Evolutionary conservation across 2,797 vertebrate genomes (phyloP), one percentile per base, ranked within the genome.

Genomic region (Anniella stebbinsi): DNA sequence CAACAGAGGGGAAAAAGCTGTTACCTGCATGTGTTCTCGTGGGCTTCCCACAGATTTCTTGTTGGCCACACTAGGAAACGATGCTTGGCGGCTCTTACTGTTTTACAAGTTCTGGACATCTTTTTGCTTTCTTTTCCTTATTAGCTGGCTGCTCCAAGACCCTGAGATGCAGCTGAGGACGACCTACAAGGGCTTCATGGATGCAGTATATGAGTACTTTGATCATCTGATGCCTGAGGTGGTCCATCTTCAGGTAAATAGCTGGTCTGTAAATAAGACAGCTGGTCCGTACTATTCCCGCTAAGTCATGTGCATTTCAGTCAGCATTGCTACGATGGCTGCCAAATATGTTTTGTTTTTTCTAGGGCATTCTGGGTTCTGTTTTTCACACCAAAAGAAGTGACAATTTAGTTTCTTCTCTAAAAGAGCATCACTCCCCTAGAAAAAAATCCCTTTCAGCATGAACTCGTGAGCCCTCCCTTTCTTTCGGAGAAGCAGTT

Each of bases 121-220:
- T 28, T n/a, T 7, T 30, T 17, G 18, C 36, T 41, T 30, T 5
- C 8, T 80, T 36, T 87, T 15, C 2, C 54, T 77, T 77, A 0
- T 48, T 80, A 99, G 99, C 93, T 99, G 99, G 99, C 97, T 99
- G 21, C 97, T 99, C 90, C 97, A 97, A 25, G 98, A 99, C 84
- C 95, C 95, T 9, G 90, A 95, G 86, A 97, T 98, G 98, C 97
- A 96, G 80, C 96, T 99, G 94, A 98, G 99, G 90, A 99, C 98
- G 0, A 99, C 98, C 0, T 96, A 98, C 92, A 93, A 93, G 5
- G 98, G 97, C 88, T 99, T 99, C 91, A 96, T 97, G 0, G 95
- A 98, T 4, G 98, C 99, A 1, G 98, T 99, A 87, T 97, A 98
- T 63, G 77, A 91, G 0, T 99, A 97, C 88, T 99, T 99, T 54